Evolutionary conservation across 2,888 invertebrate genomes (phyloP), one percentile per base, ranked within the genome.

Genomic region (Coronaproctus castanopsis): DNA sequence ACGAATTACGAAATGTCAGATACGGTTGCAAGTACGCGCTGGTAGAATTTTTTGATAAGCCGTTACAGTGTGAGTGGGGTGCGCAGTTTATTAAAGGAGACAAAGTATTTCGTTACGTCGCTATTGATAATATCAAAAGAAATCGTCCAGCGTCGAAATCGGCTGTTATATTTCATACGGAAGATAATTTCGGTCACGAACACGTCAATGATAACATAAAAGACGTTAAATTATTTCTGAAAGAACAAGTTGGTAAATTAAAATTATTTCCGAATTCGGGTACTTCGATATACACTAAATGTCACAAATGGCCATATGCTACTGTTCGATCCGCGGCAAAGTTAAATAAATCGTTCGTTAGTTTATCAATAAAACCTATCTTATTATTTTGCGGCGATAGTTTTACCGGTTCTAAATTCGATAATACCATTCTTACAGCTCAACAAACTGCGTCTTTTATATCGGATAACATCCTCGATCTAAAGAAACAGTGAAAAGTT

Each of bases 81-180:
- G 60, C 62, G 0, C 52, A 58, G n/a, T 63, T 59, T 14, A 14
- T 60, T 21, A 20, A 59, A 18, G 1, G 36, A 14, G 55, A 63
- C 24, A 20, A 55, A 19, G 56, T 50, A 3, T 62, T 63, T 23
- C 55, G 58, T 24, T 63, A 62, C 20, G 55, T 62, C 23, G 58
- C 61, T 19, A 63, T 63, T 48, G 61, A 63, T 20, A 61, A 63
- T 36, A 58, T 54, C 50, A 63, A 63, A 60, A 23, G 55, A 2
- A 50, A 52, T 20, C 48, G 53, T 3, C 1, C n/a, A 14, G 5
- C 24, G 52, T n/a, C 23, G 21, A 21, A 56, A 2, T 61, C 61
- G 8, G 58, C 60, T n/a, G 57, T 62, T 2, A 23, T 58, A 54
- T 55, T 63, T 3, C 63, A 63, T 21, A 58, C 63, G 24, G 60